Evolutionary conservation across 2,797 vertebrate genomes (phyloP).

Genomic region (Tragopan temminckii): DNA sequence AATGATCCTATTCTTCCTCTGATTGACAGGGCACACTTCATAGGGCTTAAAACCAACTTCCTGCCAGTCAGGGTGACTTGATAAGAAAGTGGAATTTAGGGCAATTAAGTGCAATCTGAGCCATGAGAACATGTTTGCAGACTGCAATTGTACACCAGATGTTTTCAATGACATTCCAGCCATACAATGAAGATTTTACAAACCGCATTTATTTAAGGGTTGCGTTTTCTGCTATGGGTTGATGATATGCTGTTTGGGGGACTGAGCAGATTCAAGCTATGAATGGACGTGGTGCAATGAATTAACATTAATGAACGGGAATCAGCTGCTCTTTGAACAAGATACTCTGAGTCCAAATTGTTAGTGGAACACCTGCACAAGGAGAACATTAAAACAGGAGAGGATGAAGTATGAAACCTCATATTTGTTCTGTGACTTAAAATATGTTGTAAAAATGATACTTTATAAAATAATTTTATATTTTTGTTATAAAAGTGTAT

Average conservation of each 20-base stretch:
- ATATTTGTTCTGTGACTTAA: neutral
- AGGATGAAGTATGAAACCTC: neutral
- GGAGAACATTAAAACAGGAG: neutral
- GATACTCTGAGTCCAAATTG: neutral
- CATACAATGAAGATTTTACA: slow-evolving; percentile 71
- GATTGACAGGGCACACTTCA: slow-evolving; percentile 77
- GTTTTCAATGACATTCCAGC: slow-evolving; percentile 78
- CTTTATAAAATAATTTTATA: neutral
- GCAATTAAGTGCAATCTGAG: slow-evolving; percentile 78
- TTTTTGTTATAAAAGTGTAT: neutral
- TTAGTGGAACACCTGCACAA: neutral
- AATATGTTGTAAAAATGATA: neutral
- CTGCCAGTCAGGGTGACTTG: slow-evolving; percentile 74
- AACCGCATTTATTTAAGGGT: slow-evolving; percentile 54
- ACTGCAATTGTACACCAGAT: slow-evolving; percentile 67
- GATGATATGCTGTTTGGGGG: neutral
- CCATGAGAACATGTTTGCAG: slow-evolving; percentile 70
- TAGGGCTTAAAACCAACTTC: slow-evolving; percentile 77
- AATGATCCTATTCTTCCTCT: slow-evolving; percentile 48
- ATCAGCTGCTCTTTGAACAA: neutral
- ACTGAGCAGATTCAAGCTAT: neutral
- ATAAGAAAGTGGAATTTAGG: slow-evolving; percentile 79
- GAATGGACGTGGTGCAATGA: slow-evolving; percentile 25
- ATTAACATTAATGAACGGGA: slow-evolving; percentile 11
- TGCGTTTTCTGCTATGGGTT: slow-evolving; percentile 46